phyloP scores from a whole-genome alignment of 2,113 vertebrate species.

The Edolisoma coerulescens region DNA sequence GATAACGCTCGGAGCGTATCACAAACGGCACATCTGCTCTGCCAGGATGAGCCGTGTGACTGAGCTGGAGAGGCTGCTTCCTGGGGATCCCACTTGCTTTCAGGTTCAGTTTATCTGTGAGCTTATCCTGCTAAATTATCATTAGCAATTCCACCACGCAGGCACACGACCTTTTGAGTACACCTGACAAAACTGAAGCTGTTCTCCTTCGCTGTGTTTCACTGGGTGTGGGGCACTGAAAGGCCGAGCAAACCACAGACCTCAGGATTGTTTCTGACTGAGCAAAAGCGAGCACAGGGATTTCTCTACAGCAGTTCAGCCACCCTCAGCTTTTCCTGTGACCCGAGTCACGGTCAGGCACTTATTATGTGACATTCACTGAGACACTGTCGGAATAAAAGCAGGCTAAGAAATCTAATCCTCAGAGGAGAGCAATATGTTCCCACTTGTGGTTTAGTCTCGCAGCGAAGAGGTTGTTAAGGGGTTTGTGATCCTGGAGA shows the following conservation, averaged over 20 bases:
- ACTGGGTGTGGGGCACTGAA: not conserved
- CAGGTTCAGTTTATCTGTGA: not conserved
- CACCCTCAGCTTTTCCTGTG: not conserved
- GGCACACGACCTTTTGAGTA: not conserved
- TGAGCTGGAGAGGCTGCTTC: not conserved
- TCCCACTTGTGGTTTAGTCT: conserved; percentile 34
- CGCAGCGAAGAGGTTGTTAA: not conserved
- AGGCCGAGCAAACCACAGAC: not conserved
- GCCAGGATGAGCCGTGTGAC: not conserved
- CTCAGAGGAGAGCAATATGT: not conserved
- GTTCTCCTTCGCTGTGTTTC: not conserved
- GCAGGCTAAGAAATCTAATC: not conserved
- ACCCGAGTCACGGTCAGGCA: not conserved
- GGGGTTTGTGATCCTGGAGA: not conserved
- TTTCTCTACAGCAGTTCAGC: not conserved
- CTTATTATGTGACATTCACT: not conserved
- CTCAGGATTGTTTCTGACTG: not conserved
- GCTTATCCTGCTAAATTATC: not conserved
- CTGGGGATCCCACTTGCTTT: not conserved
- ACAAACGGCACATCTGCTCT: conserved; percentile 34
- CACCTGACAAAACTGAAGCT: not conserved
- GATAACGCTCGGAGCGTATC: not conserved
- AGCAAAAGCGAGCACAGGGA: not conserved
- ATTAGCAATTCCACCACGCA: not conserved
- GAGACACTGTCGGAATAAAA: not conserved